A percentile compares a stretch with the other conserved stretches of the same genome.
These are phyloP conservation scores for Lepidotrigona ventralis DNA, from an alignment of 1,140 invertebrate species.

Conservation along the genomic window DNA sequence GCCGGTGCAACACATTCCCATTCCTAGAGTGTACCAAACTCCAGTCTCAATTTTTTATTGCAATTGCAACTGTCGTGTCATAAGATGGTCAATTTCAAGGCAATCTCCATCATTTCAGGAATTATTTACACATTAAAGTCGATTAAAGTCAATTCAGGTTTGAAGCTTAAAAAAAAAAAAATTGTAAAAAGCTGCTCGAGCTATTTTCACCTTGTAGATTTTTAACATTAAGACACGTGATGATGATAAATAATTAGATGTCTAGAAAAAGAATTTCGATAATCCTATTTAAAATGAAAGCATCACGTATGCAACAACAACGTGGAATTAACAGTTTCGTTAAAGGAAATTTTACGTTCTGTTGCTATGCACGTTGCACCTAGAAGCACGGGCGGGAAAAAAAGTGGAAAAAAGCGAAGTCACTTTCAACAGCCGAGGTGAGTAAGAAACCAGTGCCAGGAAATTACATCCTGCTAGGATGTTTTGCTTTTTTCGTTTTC, in stretches of 20 bases:
- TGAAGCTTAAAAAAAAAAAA: no score
- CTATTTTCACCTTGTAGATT: no score
- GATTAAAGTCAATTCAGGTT: no score
- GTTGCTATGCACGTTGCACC: background rate
- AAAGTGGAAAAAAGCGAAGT: background rate
- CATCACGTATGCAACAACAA: background rate
- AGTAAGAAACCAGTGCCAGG: background rate
- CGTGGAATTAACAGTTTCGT: no score
- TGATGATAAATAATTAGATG: no score
- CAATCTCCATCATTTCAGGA: no score
- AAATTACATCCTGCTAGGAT: slow-evolving; percentile 18
- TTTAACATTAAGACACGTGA: no score
- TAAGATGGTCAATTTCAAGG: background rate
- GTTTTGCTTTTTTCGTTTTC: slow-evolving; percentile 10
- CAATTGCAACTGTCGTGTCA: background rate
- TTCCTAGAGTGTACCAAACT: background rate
- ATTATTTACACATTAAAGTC: no score
- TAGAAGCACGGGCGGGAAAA: background rate
- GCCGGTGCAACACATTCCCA: background rate
- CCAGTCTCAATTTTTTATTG: background rate
- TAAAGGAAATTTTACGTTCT: background rate
- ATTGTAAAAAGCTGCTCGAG: no score
- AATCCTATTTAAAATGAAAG: background rate
- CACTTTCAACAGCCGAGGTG: background rate
- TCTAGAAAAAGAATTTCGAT: no score